Conservation (phyloP, 2,888 invertebrate species). For the Phasia obesa region DNA sequence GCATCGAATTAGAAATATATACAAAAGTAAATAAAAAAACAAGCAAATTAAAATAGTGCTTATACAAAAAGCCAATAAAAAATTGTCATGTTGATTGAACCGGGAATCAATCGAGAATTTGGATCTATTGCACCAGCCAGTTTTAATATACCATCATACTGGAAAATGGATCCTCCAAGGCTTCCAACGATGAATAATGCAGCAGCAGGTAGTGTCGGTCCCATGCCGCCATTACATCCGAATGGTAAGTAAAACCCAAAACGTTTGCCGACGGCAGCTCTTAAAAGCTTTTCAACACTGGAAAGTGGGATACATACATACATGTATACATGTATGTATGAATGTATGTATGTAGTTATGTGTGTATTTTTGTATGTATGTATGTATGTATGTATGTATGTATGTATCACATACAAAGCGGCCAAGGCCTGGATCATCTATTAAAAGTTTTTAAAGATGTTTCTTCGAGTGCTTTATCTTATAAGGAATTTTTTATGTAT, state of each 20-base stretch:
- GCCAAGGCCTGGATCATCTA: no score
- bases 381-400: no score
- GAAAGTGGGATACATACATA: no score
- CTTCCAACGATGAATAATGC: conserved; percentile 76
- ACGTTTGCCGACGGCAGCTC: conserved; percentile 28
- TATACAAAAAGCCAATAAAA: conserved; percentile 58
- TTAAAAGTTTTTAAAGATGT: no score
- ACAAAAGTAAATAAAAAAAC: conserved; percentile 4
- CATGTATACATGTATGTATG: no score
- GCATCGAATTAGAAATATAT: neutral
- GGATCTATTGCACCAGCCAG: conserved; percentile 81
- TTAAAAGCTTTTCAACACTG: neutral
- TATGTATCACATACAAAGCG: no score
- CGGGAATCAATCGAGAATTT: conserved; percentile 82
- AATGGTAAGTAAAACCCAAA: conserved; percentile 77
- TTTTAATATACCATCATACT: conserved; percentile 79
- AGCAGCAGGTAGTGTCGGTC: conserved; percentile 71
- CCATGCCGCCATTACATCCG: conserved; percentile 76
- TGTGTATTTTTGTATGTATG: no score
- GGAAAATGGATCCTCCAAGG: conserved; percentile 82
- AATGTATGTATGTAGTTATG: no score
- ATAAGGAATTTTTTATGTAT: no score
- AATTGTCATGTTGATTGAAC: conserved; percentile 84
- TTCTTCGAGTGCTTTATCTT: no score
- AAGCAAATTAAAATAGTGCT: conserved; percentile 42